Conservation (phyloP, 2,113 vertebrate species). For the Ammodytes dubius region DNA sequence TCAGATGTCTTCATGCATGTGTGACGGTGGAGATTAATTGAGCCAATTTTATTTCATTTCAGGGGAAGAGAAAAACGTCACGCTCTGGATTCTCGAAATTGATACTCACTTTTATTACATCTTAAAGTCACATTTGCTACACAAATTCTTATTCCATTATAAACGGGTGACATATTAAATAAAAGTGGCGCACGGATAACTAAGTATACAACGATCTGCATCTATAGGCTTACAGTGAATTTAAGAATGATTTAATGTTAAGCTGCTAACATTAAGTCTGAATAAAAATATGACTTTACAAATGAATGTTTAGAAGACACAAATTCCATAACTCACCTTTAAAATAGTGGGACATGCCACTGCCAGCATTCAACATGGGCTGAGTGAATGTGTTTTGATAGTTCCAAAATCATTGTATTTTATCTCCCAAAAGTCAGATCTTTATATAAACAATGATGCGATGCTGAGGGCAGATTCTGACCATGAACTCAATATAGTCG, state of each 20-base stretch:
- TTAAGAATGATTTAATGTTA: slow-evolving; percentile 16
- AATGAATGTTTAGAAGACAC: slow-evolving; percentile 4
- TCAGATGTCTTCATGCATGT: slow-evolving; percentile 57
- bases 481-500: not conserved
- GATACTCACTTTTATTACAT: slow-evolving; percentile 36
- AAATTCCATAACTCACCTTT: not conserved
- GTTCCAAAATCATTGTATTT: slow-evolving; percentile 6
- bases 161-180: slow-evolving; percentile 2
- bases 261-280: not conserved
- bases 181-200: slow-evolving; percentile 3
- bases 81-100: slow-evolving; percentile 11
- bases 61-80: slow-evolving; percentile 28
- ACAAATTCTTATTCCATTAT: slow-evolving; percentile 37
- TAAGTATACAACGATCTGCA: slow-evolving; percentile 17
- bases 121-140: slow-evolving; percentile 33
- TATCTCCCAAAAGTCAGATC: not conserved
- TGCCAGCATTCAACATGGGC: not conserved
- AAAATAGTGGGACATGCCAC: not conserved
- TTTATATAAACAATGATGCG: slow-evolving; percentile 20
- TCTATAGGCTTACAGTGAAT: not conserved
- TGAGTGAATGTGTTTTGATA: slow-evolving; percentile 2
- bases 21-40: slow-evolving; percentile 65
- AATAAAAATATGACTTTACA: slow-evolving; percentile 5
- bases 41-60: slow-evolving; percentile 58
- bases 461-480: slow-evolving; percentile 17